Conservation (phyloP, 2,888 invertebrate genomes). For the Nezara viridula region DNA sequence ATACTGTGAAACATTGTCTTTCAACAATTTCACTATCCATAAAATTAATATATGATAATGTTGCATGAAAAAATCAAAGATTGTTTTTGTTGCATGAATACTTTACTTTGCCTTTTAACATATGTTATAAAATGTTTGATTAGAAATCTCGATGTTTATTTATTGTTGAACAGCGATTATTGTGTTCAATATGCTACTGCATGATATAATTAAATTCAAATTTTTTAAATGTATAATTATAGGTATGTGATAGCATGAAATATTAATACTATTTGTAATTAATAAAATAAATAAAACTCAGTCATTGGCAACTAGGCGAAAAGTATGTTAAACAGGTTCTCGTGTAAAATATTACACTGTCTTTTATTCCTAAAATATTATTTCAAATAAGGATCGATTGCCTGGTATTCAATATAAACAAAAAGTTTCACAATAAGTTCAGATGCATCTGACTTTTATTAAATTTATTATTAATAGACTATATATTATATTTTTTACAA, state of each 20-base stretch:
- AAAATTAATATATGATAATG: background rate
- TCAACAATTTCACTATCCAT: background rate
- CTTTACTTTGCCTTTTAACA: background rate
- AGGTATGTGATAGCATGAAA: background rate
- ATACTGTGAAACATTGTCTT: too few species aligned
- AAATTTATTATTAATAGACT: too few species aligned
- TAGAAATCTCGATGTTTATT: background rate
- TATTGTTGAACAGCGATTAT: background rate
- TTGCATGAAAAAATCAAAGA: background rate
- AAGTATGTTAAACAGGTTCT: too few species aligned
- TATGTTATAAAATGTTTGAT: background rate
- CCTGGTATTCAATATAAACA: too few species aligned
- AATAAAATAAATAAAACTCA: too few species aligned
- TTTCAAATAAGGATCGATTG: too few species aligned
- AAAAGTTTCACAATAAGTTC: too few species aligned
- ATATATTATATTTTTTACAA: too few species aligned
- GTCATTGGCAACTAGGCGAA: too few species aligned
- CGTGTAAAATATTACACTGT: too few species aligned
- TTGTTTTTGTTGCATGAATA: background rate
- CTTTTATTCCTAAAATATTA: too few species aligned
- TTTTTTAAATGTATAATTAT: background rate
- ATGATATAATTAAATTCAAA: background rate
- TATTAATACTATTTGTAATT: background rate
- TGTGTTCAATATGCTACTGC: background rate
- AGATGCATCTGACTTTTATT: too few species aligned